Evolutionary conservation across 2,888 invertebrate species (phyloP), one percentile per base, ranked within the genome.

Genomic region (Ormyrus pomaceus): DNA sequence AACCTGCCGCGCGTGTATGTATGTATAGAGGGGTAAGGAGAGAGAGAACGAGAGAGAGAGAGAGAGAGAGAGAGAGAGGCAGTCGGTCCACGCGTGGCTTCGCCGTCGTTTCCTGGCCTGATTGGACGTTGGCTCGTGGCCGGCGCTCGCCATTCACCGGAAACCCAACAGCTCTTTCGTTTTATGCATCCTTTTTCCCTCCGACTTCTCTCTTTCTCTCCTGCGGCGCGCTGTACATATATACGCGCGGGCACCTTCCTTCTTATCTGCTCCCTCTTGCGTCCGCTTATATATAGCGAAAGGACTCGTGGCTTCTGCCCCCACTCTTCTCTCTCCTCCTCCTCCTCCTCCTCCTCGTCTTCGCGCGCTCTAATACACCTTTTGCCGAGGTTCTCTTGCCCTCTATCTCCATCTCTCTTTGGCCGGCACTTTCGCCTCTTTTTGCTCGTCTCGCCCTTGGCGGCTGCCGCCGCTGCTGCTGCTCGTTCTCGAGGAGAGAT

Each of bases 51-150:
- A 6, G 55, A 34, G 76, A 51, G 72, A 69, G 82, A 75, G 10
- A 62, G 55, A 48, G 58, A 66, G 53, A 56, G 51, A 34, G 80
- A 78, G 70, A 53, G 81, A 13, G 74, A 70, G 80, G 79, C 79
- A 81, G 77, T 71, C 68, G 81, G 82, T 86, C 85, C 86, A 86
- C 90, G 90, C 90, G 90, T 89, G 90, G 90, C 90, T 88, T 87
- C 87, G 84, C 71, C 84, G 84, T 87, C 86, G 86, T 85, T 89
- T 89, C 87, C 88, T 86, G 87, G 84, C 87, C 89, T 90, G 90
- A 90, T 90, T 90, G 90, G 90, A 90, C 87, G 88, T 84, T 87
- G 90, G 90, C 90, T 90, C 90, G 90, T 90, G 90, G 89, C 90
- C 87, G 90, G 89, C 88, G 87, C 86, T 86, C 87, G 87, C 87